Percentiles rank a stretch among this genome's conserved stretches.
Conservation (phyloP, 2,113 vertebrate genomes). For the Pelecanoides urinatrix region DNA sequence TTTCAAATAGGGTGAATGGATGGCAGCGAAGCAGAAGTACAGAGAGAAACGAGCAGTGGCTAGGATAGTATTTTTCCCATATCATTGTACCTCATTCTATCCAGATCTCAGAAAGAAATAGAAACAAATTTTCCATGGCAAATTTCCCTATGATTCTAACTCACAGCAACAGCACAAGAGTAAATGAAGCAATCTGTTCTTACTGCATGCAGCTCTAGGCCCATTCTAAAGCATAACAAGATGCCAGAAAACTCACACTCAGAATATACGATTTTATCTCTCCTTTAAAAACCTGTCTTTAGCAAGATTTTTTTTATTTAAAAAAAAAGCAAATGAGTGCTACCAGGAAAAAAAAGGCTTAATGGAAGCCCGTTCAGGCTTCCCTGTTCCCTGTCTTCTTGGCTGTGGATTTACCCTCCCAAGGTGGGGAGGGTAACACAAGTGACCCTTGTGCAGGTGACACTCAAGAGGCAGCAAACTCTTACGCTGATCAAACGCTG, state of each 20-base stretch:
- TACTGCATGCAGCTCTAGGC: not conserved
- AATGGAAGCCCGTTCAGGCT: not conserved
- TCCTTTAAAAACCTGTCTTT: not conserved
- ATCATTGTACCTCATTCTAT: not conserved
- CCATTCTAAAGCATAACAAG: not conserved
- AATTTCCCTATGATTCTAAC: not conserved
- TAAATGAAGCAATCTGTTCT: not conserved
- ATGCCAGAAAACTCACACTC: not conserved
- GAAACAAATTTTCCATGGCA: not conserved
- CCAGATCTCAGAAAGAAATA: not conserved
- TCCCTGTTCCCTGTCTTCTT: not conserved
- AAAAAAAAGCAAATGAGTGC: no score
- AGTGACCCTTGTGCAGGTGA: no score
- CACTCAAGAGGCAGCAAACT: not conserved
- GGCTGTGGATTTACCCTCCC: not conserved
- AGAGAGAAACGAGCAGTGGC: not conserved
- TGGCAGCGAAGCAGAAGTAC: not conserved
- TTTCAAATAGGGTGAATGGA: not conserved
- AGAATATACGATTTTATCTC: not conserved
- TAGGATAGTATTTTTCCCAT: not conserved
- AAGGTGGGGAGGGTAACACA: no score
- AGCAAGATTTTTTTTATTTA: not conserved
- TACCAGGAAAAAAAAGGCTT: not conserved
- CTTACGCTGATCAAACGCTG: not conserved
- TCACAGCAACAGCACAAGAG: not conserved